These are phyloP conservation scores for Rhinopomastus cyanomelas DNA, from an alignment of 2,113 vertebrate species.

Conservation along the genomic window DNA sequence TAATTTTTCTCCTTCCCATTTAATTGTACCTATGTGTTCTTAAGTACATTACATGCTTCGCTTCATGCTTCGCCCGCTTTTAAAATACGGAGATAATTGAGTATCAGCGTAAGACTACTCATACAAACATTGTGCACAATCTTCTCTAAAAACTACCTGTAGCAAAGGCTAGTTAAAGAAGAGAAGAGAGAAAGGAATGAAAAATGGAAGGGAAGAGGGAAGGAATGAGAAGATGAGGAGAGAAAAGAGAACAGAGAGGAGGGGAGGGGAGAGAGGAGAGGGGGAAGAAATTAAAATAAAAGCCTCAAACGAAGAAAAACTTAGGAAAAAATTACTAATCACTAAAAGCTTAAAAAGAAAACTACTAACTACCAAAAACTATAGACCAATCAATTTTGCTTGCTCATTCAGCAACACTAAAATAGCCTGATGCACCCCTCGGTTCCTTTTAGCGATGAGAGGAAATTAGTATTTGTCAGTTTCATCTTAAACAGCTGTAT, in stretches of 20 bases:
- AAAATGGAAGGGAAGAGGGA: too few relatives aligned
- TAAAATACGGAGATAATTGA: slow-evolving; percentile 14
- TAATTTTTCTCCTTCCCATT: slow-evolving; percentile 15
- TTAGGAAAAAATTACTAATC: not conserved
- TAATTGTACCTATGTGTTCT: slow-evolving; percentile 41
- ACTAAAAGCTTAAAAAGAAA: not conserved
- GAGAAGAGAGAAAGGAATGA: too few relatives aligned
- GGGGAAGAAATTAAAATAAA: not conserved
- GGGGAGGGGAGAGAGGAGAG: too few relatives aligned
- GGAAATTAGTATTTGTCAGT: not conserved
- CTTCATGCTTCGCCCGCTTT: slow-evolving; percentile 27
- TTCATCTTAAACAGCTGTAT: not conserved
- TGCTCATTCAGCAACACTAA: not conserved
- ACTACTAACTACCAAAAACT: not conserved
- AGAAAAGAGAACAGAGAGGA: too few relatives aligned
- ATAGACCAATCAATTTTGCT: not conserved
- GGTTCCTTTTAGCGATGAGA: not conserved
- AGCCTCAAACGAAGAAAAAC: not conserved
- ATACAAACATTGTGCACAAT: not conserved
- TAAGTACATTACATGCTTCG: slow-evolving; percentile 17
- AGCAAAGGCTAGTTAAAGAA: not conserved
- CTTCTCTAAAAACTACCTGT: not conserved
- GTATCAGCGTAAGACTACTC: not conserved
- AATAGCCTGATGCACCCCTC: not conserved
- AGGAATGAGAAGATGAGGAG: too few relatives aligned